Conservation (phyloP, 2,888 invertebrate species). For the Eupithecia exiguata region DNA sequence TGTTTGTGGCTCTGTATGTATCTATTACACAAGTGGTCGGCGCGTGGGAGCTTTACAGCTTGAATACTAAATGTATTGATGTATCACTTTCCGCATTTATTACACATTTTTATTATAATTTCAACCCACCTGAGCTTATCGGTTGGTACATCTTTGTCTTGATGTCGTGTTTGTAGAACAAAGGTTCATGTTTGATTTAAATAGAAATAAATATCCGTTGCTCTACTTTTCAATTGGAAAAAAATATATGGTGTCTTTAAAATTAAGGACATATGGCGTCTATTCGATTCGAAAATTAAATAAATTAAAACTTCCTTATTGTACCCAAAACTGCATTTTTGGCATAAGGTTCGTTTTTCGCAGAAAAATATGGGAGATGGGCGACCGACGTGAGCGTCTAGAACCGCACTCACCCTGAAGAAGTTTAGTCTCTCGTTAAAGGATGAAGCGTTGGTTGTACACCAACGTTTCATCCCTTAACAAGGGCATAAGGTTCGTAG, state of each 20-base stretch:
- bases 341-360: background rate
- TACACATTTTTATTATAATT: slow-evolving; percentile 42
- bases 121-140: slow-evolving; percentile 31
- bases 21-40: slow-evolving; percentile 56
- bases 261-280: background rate
- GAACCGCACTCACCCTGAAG: too few relatives aligned
- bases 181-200: slow-evolving; percentile 3
- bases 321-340: background rate
- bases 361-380: background rate
- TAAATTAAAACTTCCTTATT: background rate
- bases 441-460: too few relatives aligned
- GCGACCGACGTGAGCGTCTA: too few relatives aligned
- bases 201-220: background rate
- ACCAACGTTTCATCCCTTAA: too few relatives aligned
- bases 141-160: slow-evolving; percentile 7
- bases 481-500: too few relatives aligned
- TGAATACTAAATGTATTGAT: slow-evolving; percentile 54
- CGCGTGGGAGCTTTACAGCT: slow-evolving; percentile 58
- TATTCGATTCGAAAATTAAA: too few relatives aligned
- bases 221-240: background rate
- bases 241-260: background rate
- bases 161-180: slow-evolving; percentile 6
- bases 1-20: slow-evolving; percentile 34
- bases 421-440: too few relatives aligned
- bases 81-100: slow-evolving; percentile 44